These are phyloP conservation scores for Synergus itoensis DNA, from an alignment of 2,888 invertebrate genomes.

Conservation along the genomic window DNA sequence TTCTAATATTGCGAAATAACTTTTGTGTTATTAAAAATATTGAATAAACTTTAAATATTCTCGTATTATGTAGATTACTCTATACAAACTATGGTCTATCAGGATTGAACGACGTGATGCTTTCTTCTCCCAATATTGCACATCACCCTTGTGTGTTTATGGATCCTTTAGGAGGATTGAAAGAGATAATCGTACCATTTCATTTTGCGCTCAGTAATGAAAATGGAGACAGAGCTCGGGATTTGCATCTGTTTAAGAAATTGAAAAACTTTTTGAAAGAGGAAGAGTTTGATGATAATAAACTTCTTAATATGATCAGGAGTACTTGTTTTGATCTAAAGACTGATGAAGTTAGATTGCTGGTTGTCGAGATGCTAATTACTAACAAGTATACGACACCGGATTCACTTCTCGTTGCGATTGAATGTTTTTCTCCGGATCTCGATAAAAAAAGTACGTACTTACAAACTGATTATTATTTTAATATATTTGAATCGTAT, in stretches of 20 bases:
- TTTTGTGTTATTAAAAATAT: not conserved
- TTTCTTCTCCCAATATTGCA: constrained; percentile 78
- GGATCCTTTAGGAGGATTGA: constrained; percentile 90
- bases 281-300: constrained; percentile 79
- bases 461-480: not conserved
- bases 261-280: constrained; percentile 84
- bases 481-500: constrained; percentile 38
- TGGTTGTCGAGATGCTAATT: constrained; percentile 85
- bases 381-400: constrained; percentile 83
- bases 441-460: constrained; percentile 64
- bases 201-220: constrained; percentile 93
- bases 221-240: constrained; percentile 91
- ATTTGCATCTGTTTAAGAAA: constrained; percentile 91
- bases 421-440: constrained; percentile 72
- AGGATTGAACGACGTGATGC: constrained; percentile 82
- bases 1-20: not conserved
- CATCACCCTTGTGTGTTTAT: constrained; percentile 88
- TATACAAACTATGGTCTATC: constrained; percentile 91
- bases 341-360: constrained; percentile 85
- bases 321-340: constrained; percentile 83
- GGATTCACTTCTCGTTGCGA: constrained; percentile 81
- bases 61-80: constrained; percentile 80
- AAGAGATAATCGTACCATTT: constrained; percentile 92
- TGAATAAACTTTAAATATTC: not conserved
- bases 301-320: constrained; percentile 79